A percentile compares a stretch with the other conserved stretches of the same genome.
These are phyloP conservation scores for Agrotis clavis DNA, from an alignment of 2,888 invertebrate genomes.

Conservation along the genomic window DNA sequence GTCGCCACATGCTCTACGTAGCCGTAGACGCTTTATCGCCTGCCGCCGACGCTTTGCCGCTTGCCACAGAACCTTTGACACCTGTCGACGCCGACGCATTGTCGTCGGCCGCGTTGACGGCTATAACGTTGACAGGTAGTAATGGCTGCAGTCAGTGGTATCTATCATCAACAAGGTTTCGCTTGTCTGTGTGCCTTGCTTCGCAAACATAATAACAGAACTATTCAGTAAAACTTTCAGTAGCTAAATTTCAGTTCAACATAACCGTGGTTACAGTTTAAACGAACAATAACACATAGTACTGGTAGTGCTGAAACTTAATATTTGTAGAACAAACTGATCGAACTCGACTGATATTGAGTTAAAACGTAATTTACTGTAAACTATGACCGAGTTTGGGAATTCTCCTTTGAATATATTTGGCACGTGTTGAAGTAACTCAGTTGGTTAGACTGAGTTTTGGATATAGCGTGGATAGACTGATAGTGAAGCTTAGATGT, in stretches of 20 bases:
- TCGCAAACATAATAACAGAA: background rate
- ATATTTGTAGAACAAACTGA: slow-evolving; percentile 53
- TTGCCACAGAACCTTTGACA: too few relatives aligned
- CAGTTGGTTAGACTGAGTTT: slow-evolving; percentile 10
- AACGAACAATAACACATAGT: slow-evolving; percentile 38
- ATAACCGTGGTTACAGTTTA: slow-evolving; percentile 22
- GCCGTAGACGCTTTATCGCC: too few relatives aligned
- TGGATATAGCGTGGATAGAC: background rate
- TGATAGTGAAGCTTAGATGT: background rate
- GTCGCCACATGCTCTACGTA: too few relatives aligned
- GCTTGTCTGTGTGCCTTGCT: too few relatives aligned
- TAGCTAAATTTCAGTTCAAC: background rate
- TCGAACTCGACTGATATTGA: slow-evolving; percentile 52
- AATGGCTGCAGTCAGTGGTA: too few relatives aligned
- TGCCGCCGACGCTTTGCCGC: too few relatives aligned
- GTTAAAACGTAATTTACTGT: slow-evolving; percentile 55
- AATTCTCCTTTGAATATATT: slow-evolving; percentile 36
- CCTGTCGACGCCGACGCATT: too few relatives aligned
- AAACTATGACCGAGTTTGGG: slow-evolving; percentile 42
- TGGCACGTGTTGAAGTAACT: slow-evolving; percentile 32
- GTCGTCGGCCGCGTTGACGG: too few relatives aligned
- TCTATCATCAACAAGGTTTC: too few relatives aligned
- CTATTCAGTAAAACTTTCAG: slow-evolving; percentile 8
- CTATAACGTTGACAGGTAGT: too few relatives aligned
- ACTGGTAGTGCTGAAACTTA: slow-evolving; percentile 16